Conservation (phyloP, 2,113 vertebrate species). For the Megaceryle maxima region DNA sequence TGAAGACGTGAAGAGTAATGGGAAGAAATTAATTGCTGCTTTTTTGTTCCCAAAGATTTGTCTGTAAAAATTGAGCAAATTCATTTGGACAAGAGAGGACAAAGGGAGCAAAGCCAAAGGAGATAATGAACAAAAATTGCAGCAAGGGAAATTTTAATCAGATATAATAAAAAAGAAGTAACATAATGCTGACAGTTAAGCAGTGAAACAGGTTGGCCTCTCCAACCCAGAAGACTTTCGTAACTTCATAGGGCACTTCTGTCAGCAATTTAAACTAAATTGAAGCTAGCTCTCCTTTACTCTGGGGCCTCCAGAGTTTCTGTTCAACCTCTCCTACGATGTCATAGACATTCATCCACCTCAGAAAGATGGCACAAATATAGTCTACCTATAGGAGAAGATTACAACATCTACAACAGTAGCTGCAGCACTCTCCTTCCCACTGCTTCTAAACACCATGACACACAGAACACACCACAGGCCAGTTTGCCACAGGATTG, state of each 20-base stretch:
- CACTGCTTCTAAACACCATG: background rate
- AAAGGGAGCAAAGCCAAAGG: background rate
- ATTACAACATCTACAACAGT: background rate
- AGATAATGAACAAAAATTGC: background rate
- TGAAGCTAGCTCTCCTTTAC: background rate
- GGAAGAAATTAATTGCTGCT: background rate
- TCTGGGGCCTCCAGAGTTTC: background rate
- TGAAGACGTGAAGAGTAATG: background rate
- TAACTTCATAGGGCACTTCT: background rate
- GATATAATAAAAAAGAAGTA: background rate
- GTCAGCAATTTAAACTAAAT: background rate
- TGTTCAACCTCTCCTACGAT: background rate
- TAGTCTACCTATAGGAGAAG: background rate
- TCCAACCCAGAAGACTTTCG: background rate
- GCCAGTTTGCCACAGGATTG: background rate
- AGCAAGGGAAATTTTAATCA: background rate
- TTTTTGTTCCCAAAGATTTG: background rate
- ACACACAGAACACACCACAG: background rate
- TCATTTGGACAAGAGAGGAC: background rate
- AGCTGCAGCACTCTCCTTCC: background rate
- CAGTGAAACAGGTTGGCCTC: background rate
- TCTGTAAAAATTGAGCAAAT: background rate
- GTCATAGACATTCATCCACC: background rate
- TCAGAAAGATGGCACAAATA: background rate
- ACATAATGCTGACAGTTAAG: background rate